Evolutionary conservation across 2,113 vertebrate genomes (phyloP), one percentile per base, ranked within the genome.

Genomic region (Hippocampus zosterae): DNA sequence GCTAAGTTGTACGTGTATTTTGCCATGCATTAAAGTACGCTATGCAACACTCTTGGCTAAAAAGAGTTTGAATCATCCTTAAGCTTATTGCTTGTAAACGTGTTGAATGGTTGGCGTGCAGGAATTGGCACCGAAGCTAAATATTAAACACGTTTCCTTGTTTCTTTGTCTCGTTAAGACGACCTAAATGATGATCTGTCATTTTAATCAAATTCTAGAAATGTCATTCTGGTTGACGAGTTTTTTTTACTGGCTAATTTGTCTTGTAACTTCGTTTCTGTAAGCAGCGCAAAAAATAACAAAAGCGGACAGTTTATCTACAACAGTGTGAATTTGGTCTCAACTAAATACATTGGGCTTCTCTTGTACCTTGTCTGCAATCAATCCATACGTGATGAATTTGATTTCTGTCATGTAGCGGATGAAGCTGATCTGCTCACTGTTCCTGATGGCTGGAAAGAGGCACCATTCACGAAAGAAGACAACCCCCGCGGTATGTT

Each of bases 361-460:
- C 3, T 15, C 46, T 5, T 48, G 46, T 19, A 18, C 5, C 19
- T 8, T 33, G 29, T 37, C 18, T 21, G 33, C 33, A 37, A 8
- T 33, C n/a, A 65, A 37, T 44, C 8, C 4, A 21, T n/a, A 2
- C 12, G 0, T 64, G 4, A 6, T 18, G 23, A 21, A 23, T 10
- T n/a, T 23, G 9, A 3, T 19, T 21, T 79, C 15, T 61, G 48
- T 78, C 60, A 0, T 5, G 8, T 40, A 84, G 83, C 29, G 67
- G 82, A 88, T 48, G 85, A 96, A 50, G 80, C 92, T 1, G 95
- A 96, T 3, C 95, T 98, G 33, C 88, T 98, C 23, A 95, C 93
- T 2, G 97, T 98, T 41, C 96, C 96, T 4, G 96, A 99, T 57
- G 97, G 95, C 60, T 98, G 97, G 97, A 97, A 94, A 69, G 96